phyloP scores from a whole-genome alignment of 2,113 vertebrate species.

The Syrmaticus mikado region DNA sequence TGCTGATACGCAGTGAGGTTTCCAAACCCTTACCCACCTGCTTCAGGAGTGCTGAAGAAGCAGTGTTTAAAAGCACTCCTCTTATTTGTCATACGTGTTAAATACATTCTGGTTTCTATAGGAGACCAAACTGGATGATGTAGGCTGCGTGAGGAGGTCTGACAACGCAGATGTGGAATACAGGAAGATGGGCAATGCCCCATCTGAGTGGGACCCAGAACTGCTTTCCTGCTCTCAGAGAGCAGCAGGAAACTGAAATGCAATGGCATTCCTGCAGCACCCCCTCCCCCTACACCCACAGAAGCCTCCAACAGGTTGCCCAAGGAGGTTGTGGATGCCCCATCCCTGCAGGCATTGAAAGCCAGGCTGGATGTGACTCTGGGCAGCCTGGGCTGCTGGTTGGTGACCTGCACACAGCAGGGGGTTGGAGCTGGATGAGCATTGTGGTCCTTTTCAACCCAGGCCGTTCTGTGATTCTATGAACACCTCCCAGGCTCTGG shows the following conservation, averaged over 20 bases:
- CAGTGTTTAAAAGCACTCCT: neutral
- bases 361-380: too few species aligned
- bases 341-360: too few species aligned
- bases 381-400: too few species aligned
- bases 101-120: neutral
- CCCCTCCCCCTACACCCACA: neutral
- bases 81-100: neutral
- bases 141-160: neutral
- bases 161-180: neutral
- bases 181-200: neutral
- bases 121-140: fast-evolving
- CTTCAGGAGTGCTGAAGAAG: neutral
- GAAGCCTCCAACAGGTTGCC: too few species aligned
- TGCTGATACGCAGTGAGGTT: neutral
- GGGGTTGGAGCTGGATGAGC: too few species aligned
- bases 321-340: too few species aligned
- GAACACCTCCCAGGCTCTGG: too few species aligned
- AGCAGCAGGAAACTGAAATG: fast-evolving
- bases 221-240: too few species aligned
- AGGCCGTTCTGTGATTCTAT: too few species aligned
- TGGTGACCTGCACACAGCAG: too few species aligned
- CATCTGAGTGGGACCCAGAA: neutral
- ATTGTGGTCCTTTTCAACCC: too few species aligned
- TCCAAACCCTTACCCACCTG: neutral
- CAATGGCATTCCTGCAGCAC: fast-evolving